phyloP scores from a whole-genome alignment of 2,797 vertebrate species.

The Pagetopsis macropterus region DNA sequence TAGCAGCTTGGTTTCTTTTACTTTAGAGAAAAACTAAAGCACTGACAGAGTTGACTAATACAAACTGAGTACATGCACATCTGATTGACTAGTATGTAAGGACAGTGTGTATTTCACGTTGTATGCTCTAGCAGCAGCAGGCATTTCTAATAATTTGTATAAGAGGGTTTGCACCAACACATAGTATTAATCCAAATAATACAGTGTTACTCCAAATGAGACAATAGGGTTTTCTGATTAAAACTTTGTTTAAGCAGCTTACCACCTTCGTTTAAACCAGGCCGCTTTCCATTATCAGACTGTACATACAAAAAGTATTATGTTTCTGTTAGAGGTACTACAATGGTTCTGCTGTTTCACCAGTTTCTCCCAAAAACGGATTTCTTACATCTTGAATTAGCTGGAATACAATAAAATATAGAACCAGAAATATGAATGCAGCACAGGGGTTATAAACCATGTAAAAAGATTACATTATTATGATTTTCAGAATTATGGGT shows the following conservation, averaged over 20 bases:
- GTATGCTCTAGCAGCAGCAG: constrained; percentile 8
- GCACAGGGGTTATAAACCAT: not conserved
- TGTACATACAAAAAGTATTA: constrained; percentile 5
- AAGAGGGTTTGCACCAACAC: constrained; percentile 24
- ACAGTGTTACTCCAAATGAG: constrained; percentile 27
- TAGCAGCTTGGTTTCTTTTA: constrained; percentile 38
- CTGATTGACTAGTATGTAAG: constrained; percentile 19
- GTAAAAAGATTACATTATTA: not conserved
- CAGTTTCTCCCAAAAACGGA: not conserved
- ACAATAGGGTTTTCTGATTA: constrained; percentile 12
- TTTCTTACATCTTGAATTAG: not conserved
- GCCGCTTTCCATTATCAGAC: constrained; percentile 8
- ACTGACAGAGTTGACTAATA: constrained; percentile 9
- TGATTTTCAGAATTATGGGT: constrained; percentile 12
- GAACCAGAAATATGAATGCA: not conserved
- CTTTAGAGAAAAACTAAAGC: constrained; percentile 4
- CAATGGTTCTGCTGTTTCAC: constrained; percentile 12
- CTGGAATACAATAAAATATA: constrained; percentile 4
- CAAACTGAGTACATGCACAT: constrained; percentile 8
- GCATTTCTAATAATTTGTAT: not conserved
- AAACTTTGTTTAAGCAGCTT: constrained; percentile 26
- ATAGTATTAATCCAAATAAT: constrained; percentile 34
- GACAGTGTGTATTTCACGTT: constrained; percentile 36
- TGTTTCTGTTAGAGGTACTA: not conserved
- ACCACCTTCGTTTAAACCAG: constrained; percentile 11